Evolutionary conservation across 2,113 vertebrate genomes (phyloP), one percentile per base, ranked within the genome.

Genomic region (Petrocephalus microphthalmus): DNA sequence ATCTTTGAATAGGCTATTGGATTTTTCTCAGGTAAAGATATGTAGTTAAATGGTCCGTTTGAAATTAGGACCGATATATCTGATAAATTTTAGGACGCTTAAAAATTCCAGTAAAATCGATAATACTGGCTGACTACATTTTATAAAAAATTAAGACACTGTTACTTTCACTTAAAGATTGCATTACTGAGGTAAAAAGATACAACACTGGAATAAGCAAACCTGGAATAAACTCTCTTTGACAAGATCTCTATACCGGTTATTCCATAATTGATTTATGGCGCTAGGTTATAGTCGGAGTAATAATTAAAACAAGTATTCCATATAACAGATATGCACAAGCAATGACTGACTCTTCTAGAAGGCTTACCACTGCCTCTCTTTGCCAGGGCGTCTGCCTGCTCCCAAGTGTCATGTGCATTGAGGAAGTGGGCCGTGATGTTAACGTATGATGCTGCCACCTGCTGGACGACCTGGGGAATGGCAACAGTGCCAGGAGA

Each of bases 341-440:
- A 84, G 82, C 19, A 53, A 81, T 7, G 33, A 7, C 17, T 37
- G 25, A 42, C 74, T 81, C 4, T 33, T 81, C 11, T 42, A 8
- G 19, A 25, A 81, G 87, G 7, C 93, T 94, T 92, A 99, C 98
- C 97, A 88, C 94, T 96, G 92, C 96, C 96, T 93, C 92, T 96
- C 85, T 89, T 93, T 20, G 94, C 93, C 42, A 98, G 92, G 37
- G 92, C 92, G 89, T 98, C 97, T 0, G 98, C 97, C 92, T 96
- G 96, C 90, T 99, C 98, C 98, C 98, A 99, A 51, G 96, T 92
- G 51, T 97, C 95, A 51, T 96, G 96, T 0, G 97, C 97, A 0
- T 92, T 96, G 81, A 99, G 93, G 91, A 98, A 93, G 10, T 97
- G 95, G 7, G 95, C 95, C 0, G 98, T 99, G 92, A 99, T 97